Evolutionary conservation across 2,797 vertebrate species (phyloP), one percentile per base, ranked within the genome.

Genomic region (Melopsittacus undulatus): DNA sequence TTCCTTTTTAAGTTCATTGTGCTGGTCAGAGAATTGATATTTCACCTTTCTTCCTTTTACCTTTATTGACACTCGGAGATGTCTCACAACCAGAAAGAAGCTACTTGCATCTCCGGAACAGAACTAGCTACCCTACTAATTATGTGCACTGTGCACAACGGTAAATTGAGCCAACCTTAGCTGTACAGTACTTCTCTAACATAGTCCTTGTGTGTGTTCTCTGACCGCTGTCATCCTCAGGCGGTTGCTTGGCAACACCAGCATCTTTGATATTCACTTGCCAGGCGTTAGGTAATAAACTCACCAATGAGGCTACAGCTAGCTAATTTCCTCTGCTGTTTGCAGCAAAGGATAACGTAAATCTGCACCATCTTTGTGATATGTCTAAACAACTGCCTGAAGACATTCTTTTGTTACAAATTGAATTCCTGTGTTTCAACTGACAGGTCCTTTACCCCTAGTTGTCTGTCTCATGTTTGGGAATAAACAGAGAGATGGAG

Each of bases 231-330:
- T 73, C 90, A 64, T 89, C 84, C 40, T 77, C 63, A 80, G 80
- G 69, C 85, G 1, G 97, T 98, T 98, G 97, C 97, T 91, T 97
- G 96, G 98, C 97, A 98, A 98, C 98, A 75, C 72, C 66, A 92
- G 78, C 85, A 85, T 95, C 95, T 86, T 86, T n/a, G 34, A 70
- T 87, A 91, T 95, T 97, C 91, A 70, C 91, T 92, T 6, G 1
- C 68, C 30, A 19, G 93, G 92, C 30, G 1, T 87, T 82, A 97
- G 96, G 92, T 92, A 97, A 97, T 97, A 90, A 97, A 97, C 97
- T 97, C 92, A 73, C 95, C 95, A 93, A 91, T 85, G 95, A 96
- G 96, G 88, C 27, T 72, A 62, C 56, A 95, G 96, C 86, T 90
- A 84, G 90, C 78, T 97, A 94, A 97, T 97, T 97, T 97, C 95